Conservation (phyloP, 2,113 vertebrate genomes). For the Meriones unguiculatus region DNA sequence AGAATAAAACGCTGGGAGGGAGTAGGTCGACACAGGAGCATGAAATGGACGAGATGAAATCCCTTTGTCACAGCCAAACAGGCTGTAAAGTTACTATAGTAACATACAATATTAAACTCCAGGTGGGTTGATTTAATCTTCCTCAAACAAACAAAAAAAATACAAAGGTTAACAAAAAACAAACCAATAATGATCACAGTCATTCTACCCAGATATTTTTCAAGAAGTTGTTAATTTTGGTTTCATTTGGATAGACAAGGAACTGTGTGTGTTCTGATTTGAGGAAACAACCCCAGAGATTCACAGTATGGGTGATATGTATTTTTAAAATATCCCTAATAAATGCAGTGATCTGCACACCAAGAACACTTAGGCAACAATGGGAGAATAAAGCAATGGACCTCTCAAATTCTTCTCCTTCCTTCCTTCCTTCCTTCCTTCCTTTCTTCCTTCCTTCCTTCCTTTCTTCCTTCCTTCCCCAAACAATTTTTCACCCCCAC, state of each 20-base stretch:
- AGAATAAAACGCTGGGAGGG: slow-evolving; percentile 91
- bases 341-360: background rate
- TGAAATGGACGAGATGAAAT: slow-evolving; percentile 93
- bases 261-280: slow-evolving; percentile 12
- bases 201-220: slow-evolving; percentile 84
- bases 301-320: slow-evolving; percentile 15
- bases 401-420: background rate
- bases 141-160: slow-evolving; percentile 81
- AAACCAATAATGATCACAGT: slow-evolving; percentile 86
- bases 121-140: slow-evolving; percentile 93
- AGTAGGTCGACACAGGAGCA: slow-evolving; percentile 90
- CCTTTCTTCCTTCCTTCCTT: background rate
- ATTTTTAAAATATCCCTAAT: slow-evolving; percentile 29
- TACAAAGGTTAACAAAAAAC: background rate
- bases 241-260: slow-evolving; percentile 70
- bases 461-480: no score
- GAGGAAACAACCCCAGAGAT: slow-evolving; percentile 54
- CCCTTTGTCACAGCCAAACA: slow-evolving; percentile 93
- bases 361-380: slow-evolving; percentile 65
- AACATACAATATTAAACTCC: slow-evolving; percentile 91
- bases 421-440: background rate
- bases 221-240: slow-evolving; percentile 82
- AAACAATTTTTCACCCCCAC: background rate
- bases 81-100: slow-evolving; percentile 95
- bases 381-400: background rate